These are phyloP conservation scores for Sycophaga agraensis DNA, from an alignment of 1,140 invertebrate species.

Conservation along the genomic window DNA sequence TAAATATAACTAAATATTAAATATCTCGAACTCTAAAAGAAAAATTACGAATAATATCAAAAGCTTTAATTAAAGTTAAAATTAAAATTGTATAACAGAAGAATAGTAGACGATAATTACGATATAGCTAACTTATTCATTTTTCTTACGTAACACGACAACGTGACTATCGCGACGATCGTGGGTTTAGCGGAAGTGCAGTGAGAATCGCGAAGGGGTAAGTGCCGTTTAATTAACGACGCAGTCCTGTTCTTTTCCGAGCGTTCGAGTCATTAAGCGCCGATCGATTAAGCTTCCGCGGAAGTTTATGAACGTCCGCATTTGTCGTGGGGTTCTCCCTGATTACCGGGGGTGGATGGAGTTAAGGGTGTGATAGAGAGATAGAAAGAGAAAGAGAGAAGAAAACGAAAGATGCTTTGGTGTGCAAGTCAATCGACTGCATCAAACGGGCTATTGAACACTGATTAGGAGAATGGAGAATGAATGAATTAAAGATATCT, in stretches of 20 bases:
- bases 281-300: constrained; percentile 44
- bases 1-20: too few species aligned
- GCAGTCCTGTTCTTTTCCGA: constrained; percentile 21
- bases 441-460: constrained; percentile 16
- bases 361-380: background rate
- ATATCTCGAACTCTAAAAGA: too few species aligned
- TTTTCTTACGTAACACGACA: too few species aligned
- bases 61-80: too few species aligned
- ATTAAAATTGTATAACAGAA: too few species aligned
- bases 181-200: background rate
- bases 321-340: constrained; percentile 25
- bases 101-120: too few species aligned
- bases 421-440: constrained; percentile 12
- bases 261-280: constrained; percentile 39
- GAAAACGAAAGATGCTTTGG: constrained; percentile 2
- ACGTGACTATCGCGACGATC: too few species aligned
- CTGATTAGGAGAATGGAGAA: constrained; percentile 19
- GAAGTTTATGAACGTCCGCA: constrained; percentile 43
- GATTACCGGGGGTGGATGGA: constrained; percentile 7
- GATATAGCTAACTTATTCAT: too few species aligned
- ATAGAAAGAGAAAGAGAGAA: background rate
- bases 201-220: background rate
- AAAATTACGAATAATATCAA: too few species aligned
- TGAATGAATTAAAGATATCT: too few species aligned
- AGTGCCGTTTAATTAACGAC: constrained; percentile 27